These are phyloP conservation scores for Pyrocephalus nanus DNA, from an alignment of 2,797 vertebrate species.

Conservation along the genomic window DNA sequence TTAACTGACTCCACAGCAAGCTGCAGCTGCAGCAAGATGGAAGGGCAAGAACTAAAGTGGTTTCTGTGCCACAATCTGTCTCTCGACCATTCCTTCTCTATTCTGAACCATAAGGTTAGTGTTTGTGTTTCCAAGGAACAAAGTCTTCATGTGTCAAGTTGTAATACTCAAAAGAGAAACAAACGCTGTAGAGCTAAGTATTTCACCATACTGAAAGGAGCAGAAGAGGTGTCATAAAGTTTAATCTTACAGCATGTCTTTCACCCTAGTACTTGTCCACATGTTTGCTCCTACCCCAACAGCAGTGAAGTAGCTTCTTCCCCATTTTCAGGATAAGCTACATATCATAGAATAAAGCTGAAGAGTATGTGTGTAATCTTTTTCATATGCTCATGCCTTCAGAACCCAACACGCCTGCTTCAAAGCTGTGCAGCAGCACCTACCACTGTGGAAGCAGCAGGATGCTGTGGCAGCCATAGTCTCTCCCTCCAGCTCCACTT, in stretches of 20 bases:
- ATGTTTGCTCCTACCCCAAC: rapidly evolving
- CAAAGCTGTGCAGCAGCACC: neutral
- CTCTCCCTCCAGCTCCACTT: neutral
- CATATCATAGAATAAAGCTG: neutral
- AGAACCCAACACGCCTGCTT: rapidly evolving
- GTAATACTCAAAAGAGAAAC: neutral
- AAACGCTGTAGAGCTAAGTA: neutral
- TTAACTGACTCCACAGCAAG: neutral
- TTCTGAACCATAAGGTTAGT: neutral
- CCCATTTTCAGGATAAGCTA: neutral
- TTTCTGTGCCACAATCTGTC: neutral
- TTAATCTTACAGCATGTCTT: neutral
- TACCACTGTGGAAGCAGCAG: neutral
- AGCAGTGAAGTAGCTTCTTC: neutral
- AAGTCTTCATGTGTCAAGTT: neutral
- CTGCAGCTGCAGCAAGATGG: neutral
- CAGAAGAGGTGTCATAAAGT: neutral
- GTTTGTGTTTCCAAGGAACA: neutral
- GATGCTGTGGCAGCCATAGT: neutral
- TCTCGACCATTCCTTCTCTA: neutral
- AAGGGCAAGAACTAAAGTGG: neutral
- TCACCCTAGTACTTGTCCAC: neutral
- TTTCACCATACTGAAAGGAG: neutral
- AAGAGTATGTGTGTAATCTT: neutral
- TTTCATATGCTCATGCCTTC: neutral